Percentiles rank a stretch among this genome's conserved stretches.
Evolutionary conservation across 2,113 vertebrate genomes (phyloP).

Genomic region (Scophthalmus maximus): DNA sequence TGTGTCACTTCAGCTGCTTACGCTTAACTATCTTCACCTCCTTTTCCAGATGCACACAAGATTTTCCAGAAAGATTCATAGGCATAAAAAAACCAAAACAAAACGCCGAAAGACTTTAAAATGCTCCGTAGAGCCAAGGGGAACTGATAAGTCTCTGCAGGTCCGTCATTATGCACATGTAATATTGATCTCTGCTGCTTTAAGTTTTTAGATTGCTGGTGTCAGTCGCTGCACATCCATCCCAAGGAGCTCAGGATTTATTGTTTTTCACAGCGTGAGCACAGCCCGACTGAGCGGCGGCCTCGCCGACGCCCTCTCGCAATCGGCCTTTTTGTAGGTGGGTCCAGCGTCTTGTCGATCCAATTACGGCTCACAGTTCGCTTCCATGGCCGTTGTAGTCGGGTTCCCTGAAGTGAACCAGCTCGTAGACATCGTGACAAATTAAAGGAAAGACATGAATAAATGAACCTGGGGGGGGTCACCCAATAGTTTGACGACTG

Average conservation of each 20-base stretch:
- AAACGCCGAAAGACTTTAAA: neutral
- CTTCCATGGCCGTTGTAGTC: conserved; percentile 12
- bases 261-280: neutral
- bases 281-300: conserved; percentile 13
- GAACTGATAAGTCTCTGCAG: neutral
- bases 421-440: conserved; percentile 15
- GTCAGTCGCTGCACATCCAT: neutral
- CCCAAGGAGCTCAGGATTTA: neutral
- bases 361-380: conserved; percentile 22
- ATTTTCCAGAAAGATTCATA: neutral
- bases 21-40: neutral
- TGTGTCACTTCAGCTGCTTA: neutral
- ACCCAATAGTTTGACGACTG: neutral
- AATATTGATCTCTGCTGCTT: neutral
- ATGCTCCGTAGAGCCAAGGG: neutral
- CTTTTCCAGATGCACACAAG: neutral
- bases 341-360: conserved; percentile 40
- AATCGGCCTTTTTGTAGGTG: conserved; percentile 28
- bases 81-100: conserved; percentile 2
- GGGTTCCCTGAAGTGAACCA: conserved; percentile 8
- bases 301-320: conserved; percentile 19
- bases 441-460: conserved; percentile 10
- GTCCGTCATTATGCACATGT: neutral
- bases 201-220: neutral
- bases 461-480: neutral